Conservation (phyloP, 37 sponge, comb jelly and placozoan species). For the Tethya wilhelma region DNA sequence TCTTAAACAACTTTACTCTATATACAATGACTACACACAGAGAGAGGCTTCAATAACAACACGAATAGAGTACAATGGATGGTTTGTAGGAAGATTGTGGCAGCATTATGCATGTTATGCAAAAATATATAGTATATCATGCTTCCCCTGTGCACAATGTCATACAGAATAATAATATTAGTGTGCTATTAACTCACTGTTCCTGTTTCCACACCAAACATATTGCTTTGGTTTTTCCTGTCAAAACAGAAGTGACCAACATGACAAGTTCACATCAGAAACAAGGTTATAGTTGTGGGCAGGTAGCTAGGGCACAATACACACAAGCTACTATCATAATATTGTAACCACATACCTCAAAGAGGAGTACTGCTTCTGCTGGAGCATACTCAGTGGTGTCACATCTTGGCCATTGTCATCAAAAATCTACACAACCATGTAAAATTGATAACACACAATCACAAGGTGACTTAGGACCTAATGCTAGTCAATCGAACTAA, state of each 20-base stretch:
- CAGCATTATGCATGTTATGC: neutral
- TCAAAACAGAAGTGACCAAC: too few species aligned
- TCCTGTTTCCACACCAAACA: slow-evolving; percentile 11
- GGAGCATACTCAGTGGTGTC: slow-evolving; percentile 78
- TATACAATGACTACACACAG: slow-evolving; percentile 45
- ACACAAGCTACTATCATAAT: too few species aligned
- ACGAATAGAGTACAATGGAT: slow-evolving; percentile 21
- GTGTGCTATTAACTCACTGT: slow-evolving; percentile 9
- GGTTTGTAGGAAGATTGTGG: slow-evolving; percentile 23
- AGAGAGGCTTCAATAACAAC: neutral
- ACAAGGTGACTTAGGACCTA: too few species aligned
- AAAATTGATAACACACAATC: neutral
- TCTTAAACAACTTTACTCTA: too few species aligned
- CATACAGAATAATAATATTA: too few species aligned
- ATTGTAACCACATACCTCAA: neutral
- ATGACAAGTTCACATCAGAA: too few species aligned
- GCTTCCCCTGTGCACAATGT: too few species aligned
- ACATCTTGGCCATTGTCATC: slow-evolving; percentile 88
- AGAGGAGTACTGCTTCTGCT: too few species aligned
- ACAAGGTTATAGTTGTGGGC: too few species aligned
- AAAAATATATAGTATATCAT: too few species aligned
- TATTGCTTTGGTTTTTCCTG: slow-evolving; percentile 42
- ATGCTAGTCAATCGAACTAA: too few species aligned
- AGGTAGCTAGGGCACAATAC: too few species aligned
- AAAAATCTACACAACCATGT: slow-evolving; percentile 44